Conservation (phyloP, 2,888 invertebrate species). For the Meliscaeva auricollis region DNA sequence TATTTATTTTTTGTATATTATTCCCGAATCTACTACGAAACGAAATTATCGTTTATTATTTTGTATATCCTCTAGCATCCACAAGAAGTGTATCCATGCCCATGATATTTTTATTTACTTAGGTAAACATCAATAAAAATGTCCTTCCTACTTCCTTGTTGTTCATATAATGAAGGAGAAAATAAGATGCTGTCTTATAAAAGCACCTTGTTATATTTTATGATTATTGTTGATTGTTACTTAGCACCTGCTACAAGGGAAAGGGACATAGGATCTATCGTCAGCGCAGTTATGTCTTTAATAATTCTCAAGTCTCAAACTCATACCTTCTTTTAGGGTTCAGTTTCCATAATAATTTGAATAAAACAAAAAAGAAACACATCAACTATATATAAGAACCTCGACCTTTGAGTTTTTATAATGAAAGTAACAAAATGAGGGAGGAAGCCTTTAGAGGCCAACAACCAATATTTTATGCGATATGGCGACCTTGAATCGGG, state of each 20-base stretch:
- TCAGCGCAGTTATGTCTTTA: conserved; percentile 35
- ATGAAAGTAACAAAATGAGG: conserved; percentile 23
- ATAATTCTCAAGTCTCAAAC: conserved; percentile 15
- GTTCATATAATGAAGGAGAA: conserved; percentile 23
- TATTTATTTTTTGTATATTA: not conserved
- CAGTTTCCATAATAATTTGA: conserved; percentile 7
- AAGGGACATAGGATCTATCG: conserved; percentile 24
- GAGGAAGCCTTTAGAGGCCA: conserved; percentile 42
- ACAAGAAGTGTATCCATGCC: conserved; percentile 15
- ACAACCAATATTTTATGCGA: not conserved
- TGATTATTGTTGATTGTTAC: conserved; percentile 46
- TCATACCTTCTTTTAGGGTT: conserved; percentile 25
- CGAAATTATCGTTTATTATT: not conserved
- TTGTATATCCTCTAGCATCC: not conserved
- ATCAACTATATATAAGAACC: conserved; percentile 7
- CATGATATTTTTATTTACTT: conserved; percentile 37
- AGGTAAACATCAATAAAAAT: conserved; percentile 6
- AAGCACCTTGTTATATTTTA: conserved; percentile 56
- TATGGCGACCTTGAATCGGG: conserved; percentile 17
- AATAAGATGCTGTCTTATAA: conserved; percentile 10
- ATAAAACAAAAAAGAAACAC: not conserved
- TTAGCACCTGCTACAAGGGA: conserved; percentile 50
- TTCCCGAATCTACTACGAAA: not conserved
- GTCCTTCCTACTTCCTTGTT: conserved; percentile 4
- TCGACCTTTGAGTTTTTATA: conserved; percentile 15